Evolutionary conservation across 2,888 invertebrate genomes (phyloP), one percentile per base, ranked within the genome.

Genomic region (Criorhina ranunculi): DNA sequence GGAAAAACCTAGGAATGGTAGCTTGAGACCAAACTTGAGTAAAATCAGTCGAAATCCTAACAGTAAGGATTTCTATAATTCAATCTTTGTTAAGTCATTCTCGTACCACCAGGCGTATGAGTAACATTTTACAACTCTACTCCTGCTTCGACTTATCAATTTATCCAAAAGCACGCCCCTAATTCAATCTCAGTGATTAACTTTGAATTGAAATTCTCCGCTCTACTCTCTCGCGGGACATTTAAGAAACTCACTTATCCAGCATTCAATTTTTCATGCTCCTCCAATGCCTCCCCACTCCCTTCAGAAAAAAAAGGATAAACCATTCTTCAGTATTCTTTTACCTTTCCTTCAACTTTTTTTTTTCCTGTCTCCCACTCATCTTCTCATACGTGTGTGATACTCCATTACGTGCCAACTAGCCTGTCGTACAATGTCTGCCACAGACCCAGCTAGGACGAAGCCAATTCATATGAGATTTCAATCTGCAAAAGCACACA

Each of bases 391-490:
- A 44, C 57, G 40, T 62, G 55, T 53, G 51, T 66, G 53, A 37
- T 62, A 66, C 64, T 73, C 51, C 31, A 66, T 79, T 76, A 79
- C 79, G 79, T 79, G 83, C 69, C 83, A 79, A 70, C 85, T 75
- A 70, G 57, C 80, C 67, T 76, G 75, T 66, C 85, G 60, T 49
- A 59, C 17, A 67, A 53, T 53, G 70, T 40, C 70, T 82, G 60
- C 60, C 44, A 40, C 75, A 81, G 69, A 62, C 59, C 44, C 35
- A 73, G 40, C 17, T 55, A 79, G 57, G 79, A 40, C 83, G 62
- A 55, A 12, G 66, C 70, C 75, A 85, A 85, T 80, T 76, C 85
- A 76, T 76, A 49, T 40, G 80, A 66, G 85, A 85, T 76, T 85
- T 80, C 60, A 80, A 80, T 80, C 85, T 85, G 75, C 75, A 76